Evolutionary conservation across 2,888 invertebrate species (phyloP), one percentile per base, ranked within the genome.

Genomic region (Ochlodes sylvanus): DNA sequence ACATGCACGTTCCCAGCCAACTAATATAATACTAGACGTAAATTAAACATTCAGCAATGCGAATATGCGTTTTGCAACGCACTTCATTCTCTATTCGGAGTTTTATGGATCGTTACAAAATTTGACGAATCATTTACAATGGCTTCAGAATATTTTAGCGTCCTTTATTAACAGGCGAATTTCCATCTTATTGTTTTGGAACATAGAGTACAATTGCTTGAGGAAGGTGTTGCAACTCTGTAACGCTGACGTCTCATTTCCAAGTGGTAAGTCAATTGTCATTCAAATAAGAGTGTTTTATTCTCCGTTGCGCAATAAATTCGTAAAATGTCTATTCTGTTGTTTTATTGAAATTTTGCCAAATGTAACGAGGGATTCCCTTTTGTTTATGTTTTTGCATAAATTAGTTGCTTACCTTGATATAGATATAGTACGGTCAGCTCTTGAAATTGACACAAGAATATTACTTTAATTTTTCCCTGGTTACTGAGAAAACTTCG

Each of bases 31-130:
- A 27, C 54, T 54, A 17, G 32, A 12, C 32, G 7, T 61, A 61
- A 47, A 61, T 61, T 60, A 47, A 32, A 32, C 47, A 50, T 7
- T 61, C 32, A 47, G 17, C 15, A 47, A 69, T 61, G 32, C 34
- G 47, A 32, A 61, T 61, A 47, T 12, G 34, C 63, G 50, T 75
- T 72, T 75, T 61, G 71, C 68, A 71, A 72, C 47, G 42, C 58
- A 63, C 63, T 68, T 55, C 55, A 68, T 71, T 70, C 67, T 63
- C 42, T 67, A 60, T 54, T 66, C 32, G 21, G 60, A 67, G 19
- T 73, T 72, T 75, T 72, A 63, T 69, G 67, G 65, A 42, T 70
- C 58, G 69, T 72, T 71, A 70, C 64, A 72, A 71, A 64, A 74
- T 71, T 65, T 70, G 64, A 67, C 66, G 63, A 64, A 60, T 67